These are phyloP conservation scores for Idaea dimidiata DNA, from an alignment of 2,888 invertebrate species.

Conservation along the genomic window DNA sequence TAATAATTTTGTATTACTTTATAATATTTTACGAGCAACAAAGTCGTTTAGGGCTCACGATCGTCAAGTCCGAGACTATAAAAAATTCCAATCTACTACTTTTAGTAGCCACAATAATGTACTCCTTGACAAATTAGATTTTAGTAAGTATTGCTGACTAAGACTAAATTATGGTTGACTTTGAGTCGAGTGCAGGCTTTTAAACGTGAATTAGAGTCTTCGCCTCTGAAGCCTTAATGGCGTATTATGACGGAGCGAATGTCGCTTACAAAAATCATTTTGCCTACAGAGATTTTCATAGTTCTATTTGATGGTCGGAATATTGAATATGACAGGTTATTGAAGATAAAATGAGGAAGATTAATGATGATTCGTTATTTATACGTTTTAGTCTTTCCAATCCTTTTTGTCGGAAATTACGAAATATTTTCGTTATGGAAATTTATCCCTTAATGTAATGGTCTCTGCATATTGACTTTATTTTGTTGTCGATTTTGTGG, in stretches of 20 bases:
- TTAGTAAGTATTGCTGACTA: constrained; percentile 72
- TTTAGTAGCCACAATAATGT: constrained; percentile 52
- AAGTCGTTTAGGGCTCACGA: constrained; percentile 24
- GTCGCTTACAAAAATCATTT: constrained; percentile 66
- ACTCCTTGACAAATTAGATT: constrained; percentile 78
- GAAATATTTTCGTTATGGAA: background rate
- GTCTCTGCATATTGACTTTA: background rate
- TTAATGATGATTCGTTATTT: background rate
- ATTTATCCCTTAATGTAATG: background rate
- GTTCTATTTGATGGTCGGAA: constrained; percentile 29
- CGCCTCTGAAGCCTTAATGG: constrained; percentile 73
- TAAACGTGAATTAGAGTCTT: constrained; percentile 76
- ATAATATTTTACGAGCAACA: constrained; percentile 28
- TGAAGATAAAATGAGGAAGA: constrained; percentile 1
- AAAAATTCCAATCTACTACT: constrained; percentile 29
- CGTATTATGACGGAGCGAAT: constrained; percentile 74
- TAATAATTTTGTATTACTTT: constrained; percentile 27
- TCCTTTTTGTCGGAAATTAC: background rate
- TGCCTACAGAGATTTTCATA: constrained; percentile 50
- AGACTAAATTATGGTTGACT: constrained; percentile 78
- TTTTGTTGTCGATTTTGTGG: background rate
- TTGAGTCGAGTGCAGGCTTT: constrained; percentile 79
- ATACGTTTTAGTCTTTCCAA: background rate
- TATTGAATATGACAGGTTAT: constrained; percentile 23
- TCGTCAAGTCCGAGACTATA: constrained; percentile 19